These are phyloP conservation scores for Scaptomyza flava DNA, from an alignment of 2,888 invertebrate genomes.

Conservation along the genomic window DNA sequence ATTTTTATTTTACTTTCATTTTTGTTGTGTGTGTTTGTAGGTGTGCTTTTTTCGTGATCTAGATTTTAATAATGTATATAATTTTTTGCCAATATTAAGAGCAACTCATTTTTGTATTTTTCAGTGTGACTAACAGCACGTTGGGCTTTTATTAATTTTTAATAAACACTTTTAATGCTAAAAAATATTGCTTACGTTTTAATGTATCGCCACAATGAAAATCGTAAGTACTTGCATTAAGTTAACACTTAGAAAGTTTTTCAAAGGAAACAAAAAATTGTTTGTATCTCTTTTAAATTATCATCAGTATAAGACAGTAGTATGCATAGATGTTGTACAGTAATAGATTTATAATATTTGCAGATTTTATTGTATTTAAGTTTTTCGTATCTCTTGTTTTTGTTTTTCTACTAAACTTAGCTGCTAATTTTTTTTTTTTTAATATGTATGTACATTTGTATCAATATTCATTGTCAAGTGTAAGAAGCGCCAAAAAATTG, in stretches of 20 bases:
- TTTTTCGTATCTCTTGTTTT: constrained; percentile 4
- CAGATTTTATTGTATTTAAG: constrained; percentile 10
- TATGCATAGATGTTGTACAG: constrained; percentile 7
- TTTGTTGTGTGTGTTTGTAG: constrained; percentile 10
- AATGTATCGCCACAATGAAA: constrained; percentile 50
- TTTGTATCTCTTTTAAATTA: constrained; percentile 10
- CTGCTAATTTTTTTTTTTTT: constrained; percentile 25
- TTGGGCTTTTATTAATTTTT: constrained; percentile 12
- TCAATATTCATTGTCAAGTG: constrained; percentile 27
- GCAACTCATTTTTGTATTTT: constrained; percentile 21
- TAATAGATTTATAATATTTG: constrained; percentile 31
- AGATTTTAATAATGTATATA: background rate
- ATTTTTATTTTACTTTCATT: constrained; percentile 40
- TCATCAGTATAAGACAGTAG: constrained; percentile 16
- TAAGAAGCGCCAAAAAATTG: constrained; percentile 70
- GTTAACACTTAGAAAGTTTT: constrained; percentile 25
- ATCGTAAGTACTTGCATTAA: constrained; percentile 14
- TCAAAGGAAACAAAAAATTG: constrained; percentile 8
- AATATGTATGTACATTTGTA: constrained; percentile 44
- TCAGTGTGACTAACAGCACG: constrained; percentile 8
- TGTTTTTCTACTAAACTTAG: constrained; percentile 39
- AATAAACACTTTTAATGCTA: constrained; percentile 45
- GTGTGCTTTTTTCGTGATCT: constrained; percentile 18
- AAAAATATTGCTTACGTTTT: constrained; percentile 67
- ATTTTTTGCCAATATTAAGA: constrained; percentile 20